Evolutionary conservation across 2,888 invertebrate species (phyloP).

Genomic region (Sicus ferrugineus): DNA sequence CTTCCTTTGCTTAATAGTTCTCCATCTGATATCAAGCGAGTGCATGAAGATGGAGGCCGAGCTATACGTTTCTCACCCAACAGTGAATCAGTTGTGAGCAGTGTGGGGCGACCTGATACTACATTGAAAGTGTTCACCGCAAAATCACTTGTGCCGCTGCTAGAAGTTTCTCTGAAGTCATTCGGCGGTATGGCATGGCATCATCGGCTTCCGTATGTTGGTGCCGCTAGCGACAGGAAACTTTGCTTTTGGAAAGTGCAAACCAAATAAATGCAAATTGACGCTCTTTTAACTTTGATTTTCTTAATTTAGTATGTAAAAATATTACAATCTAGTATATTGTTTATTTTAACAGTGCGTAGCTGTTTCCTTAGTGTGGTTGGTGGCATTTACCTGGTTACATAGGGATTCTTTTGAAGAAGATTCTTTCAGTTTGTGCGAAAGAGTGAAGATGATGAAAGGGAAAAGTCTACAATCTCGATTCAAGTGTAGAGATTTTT

Average conservation of each 20-base stretch:
- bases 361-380: too few species aligned
- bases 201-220: constrained; percentile 69
- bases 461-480: too few species aligned
- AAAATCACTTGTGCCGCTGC: constrained; percentile 67
- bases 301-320: neutral
- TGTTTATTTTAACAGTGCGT: too few species aligned
- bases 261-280: constrained; percentile 43
- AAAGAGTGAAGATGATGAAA: too few species aligned
- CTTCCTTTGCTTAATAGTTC: constrained; percentile 49
- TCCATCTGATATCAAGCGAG: constrained; percentile 69
- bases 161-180: constrained; percentile 67
- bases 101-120: constrained; percentile 72
- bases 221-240: constrained; percentile 70
- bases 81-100: constrained; percentile 72
- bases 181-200: constrained; percentile 73
- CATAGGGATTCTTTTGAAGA: too few species aligned
- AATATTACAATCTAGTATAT: neutral
- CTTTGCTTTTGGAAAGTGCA: constrained; percentile 70
- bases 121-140: constrained; percentile 72
- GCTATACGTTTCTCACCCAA: constrained; percentile 70
- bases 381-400: too few species aligned
- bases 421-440: too few species aligned
- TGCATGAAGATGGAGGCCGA: constrained; percentile 73
- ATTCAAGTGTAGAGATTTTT: too few species aligned
- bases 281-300: neutral